Evolutionary conservation across 2,888 invertebrate species (phyloP).

Genomic region (Nemoura dubitans): DNA sequence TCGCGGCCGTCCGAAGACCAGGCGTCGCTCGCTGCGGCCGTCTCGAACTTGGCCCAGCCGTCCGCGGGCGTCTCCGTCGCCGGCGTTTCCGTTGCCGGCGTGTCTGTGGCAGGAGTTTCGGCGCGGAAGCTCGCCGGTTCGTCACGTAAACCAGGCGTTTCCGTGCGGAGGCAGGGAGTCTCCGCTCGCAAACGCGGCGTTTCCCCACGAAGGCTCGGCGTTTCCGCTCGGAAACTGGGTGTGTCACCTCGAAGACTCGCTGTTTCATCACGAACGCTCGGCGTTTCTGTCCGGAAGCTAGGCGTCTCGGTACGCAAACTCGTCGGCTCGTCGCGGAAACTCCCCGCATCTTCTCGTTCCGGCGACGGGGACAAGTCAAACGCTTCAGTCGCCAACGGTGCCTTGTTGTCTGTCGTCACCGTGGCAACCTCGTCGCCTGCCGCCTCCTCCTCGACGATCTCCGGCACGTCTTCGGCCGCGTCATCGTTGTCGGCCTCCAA

Average conservation of each 20-base stretch:
- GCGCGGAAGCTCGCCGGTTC: no score
- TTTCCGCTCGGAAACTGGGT: no score
- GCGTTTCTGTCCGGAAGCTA: no score
- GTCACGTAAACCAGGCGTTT: no score
- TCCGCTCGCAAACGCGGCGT: no score
- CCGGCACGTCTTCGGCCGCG: conserved; percentile 56
- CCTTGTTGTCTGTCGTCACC: not conserved
- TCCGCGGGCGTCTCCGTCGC: conserved; percentile 55
- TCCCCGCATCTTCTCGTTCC: not conserved
- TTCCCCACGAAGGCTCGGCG: no score
- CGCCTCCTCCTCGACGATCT: conserved; percentile 59
- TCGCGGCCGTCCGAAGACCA: conserved; percentile 83
- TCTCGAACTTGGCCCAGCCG: conserved; percentile 70
- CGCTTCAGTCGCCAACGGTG: not conserved
- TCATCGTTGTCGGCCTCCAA: conserved; percentile 53
- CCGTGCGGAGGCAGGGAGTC: no score
- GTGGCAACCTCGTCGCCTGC: conserved; percentile 45
- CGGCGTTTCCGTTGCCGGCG: conserved; percentile 59
- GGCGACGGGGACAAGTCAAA: not conserved
- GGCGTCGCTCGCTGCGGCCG: conserved; percentile 66
- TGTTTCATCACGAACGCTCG: no score
- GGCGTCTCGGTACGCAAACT: no score
- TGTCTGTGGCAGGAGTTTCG: not conserved
- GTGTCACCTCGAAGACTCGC: no score
- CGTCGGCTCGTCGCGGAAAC: no score